Conservation (phyloP, 2,888 invertebrate genomes). For the Tholera decimalis region DNA sequence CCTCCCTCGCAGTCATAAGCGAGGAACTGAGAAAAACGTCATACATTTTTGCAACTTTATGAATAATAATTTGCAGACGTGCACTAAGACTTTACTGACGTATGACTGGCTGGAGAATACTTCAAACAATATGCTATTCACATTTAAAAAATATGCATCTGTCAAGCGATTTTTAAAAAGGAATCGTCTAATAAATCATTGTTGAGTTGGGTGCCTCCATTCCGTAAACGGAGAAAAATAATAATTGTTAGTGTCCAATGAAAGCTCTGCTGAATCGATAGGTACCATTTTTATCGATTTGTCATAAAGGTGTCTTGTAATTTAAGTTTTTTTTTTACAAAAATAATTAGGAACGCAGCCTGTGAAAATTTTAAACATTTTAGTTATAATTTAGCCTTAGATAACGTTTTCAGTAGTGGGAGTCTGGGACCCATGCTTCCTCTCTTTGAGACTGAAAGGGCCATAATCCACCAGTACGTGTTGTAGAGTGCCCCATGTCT, state of each 20-base stretch:
- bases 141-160: conserved; percentile 37
- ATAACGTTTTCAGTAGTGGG: too few species aligned
- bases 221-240: too few species aligned
- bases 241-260: conserved; percentile 2
- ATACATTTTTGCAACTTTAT: conserved; percentile 49
- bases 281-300: not conserved
- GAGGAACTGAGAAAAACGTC: conserved; percentile 23
- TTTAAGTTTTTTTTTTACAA: not conserved
- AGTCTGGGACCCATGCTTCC: too few species aligned
- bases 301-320: conserved; percentile 1
- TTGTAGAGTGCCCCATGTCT: too few species aligned
- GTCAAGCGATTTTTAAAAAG: conserved; percentile 28
- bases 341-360: too few species aligned
- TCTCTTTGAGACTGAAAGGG: too few species aligned
- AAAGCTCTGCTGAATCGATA: conserved; percentile 3
- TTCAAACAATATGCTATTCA: conserved; percentile 49
- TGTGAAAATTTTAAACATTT: too few species aligned
- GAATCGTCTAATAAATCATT: not conserved
- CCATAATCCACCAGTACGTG: too few species aligned
- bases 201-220: not conserved
- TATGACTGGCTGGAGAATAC: conserved; percentile 34
- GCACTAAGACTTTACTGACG: conserved; percentile 41
- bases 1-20: conserved; percentile 11
- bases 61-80: conserved; percentile 53
- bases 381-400: too few species aligned